phyloP scores from a whole-genome alignment of 2,113 vertebrate species.

The Myiopsitta monachus region DNA sequence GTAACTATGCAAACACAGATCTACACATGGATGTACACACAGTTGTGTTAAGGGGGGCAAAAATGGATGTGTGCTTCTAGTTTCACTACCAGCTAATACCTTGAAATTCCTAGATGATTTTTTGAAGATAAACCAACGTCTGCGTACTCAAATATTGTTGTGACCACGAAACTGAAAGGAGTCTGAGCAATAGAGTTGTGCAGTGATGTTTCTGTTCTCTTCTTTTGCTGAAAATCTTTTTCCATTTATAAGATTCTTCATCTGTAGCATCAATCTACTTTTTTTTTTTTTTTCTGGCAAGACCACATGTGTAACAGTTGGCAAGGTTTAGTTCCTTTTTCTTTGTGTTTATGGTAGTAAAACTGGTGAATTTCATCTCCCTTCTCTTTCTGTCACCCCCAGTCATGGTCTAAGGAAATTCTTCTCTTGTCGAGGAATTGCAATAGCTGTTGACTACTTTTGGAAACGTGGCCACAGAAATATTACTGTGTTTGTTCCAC shows the following conservation, averaged over 20 bases:
- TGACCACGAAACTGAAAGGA: not conserved
- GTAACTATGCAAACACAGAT: not conserved
- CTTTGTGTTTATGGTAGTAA: not conserved
- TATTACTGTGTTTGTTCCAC: constrained; percentile 96
- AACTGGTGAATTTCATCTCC: not conserved
- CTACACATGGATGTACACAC: not conserved
- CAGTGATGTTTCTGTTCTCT: not conserved
- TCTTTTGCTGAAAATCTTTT: not conserved
- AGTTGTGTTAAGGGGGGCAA: not conserved
- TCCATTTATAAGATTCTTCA: not conserved
- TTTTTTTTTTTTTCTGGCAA: not conserved
- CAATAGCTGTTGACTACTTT: constrained; percentile 93
- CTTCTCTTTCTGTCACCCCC: not conserved
- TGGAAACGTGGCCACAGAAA: constrained; percentile 94
- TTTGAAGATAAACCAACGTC: not conserved
- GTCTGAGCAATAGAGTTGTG: not conserved
- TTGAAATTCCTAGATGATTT: not conserved
- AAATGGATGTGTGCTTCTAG: not conserved
- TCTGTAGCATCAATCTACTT: rapidly evolving
- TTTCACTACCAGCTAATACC: not conserved
- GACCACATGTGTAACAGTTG: not conserved
- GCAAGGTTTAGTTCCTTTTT: not conserved
- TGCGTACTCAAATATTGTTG: not conserved
- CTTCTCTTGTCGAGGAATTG: constrained; percentile 96
- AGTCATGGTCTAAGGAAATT: constrained; percentile 92